Evolutionary conservation across 1,140 invertebrate species (phyloP), one percentile per base, ranked within the genome.

Genomic region (Nylanderia fulva): DNA sequence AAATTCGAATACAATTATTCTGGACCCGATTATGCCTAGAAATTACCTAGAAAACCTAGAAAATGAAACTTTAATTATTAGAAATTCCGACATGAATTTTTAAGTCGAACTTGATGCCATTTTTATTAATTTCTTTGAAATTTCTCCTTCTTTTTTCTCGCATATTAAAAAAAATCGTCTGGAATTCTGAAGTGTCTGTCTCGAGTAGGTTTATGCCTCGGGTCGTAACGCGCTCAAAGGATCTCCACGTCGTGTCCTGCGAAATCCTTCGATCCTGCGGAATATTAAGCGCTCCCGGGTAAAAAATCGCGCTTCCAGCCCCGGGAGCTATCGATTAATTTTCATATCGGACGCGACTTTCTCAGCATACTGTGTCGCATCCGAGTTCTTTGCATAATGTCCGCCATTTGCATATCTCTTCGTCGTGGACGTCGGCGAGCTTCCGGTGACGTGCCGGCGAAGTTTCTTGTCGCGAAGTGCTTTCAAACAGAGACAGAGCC

Each of bases 331-430:
- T 88, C 45, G 86, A 88, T 85, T 88, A 88, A 88, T 88, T 85
- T 79, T 88, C 68, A 56, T 72, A 72, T 33, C 24, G 74, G 60
- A 85, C 84, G 75, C 61, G 69, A 24, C 66, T 83, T 85, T 74
- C 84, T 88, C 85, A 88, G 68, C 87, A 85, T 88, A 88, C 33
- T 54, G 83, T 80, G 87, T 68, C 82, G 87, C 86, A 84, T 75
- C 61, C 86, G 83, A 18, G 54, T 56, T 72, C 58, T 88, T 74
- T 85, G 75, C 74, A 87, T 87, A 85, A 87, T 84, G 61, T 27
- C 54, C 48, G 39, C 1, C 66, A 88, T 88, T 87, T 88, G 82
- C 87, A 88, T 87, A 71, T 45, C 56, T 45, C 56, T 60, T 21
- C 56, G 61, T 21, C 66, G 77, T 72, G 52, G 54, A 72, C 66